Evolutionary conservation across 23 tunicate species (phyloP), one percentile per base, ranked within the genome.

Genomic region (Trididemnum nubilum): DNA sequence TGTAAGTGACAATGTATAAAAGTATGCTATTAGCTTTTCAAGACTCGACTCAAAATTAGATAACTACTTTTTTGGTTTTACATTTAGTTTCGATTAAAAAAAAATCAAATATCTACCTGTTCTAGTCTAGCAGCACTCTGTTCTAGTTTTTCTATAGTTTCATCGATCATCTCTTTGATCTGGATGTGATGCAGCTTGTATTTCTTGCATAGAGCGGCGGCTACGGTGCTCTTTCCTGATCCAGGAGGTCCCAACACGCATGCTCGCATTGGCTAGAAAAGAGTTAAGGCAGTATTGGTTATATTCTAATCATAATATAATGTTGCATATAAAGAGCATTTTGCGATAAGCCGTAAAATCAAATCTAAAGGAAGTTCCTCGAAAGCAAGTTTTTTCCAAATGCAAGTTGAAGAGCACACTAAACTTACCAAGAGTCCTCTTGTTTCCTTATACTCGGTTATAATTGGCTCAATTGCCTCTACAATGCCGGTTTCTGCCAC

Each of bases 171-270:
- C 30, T 89, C 89, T 35, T 90, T 95, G 50, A 90, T 79, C 29
- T 81, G 80, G 71, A 95, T 86, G 83, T 95, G 99, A 80, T 95
- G 99, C 24, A 95, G 85, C 65, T 95, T 95, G 88, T 86, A 95
- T 71, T 95, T 82, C 79, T 85, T 73, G 64, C 92, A 89, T 29
- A 94, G 26, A 25, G 61, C 76, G 24, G 73, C 89, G 19, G 83
- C 96, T 1, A 95, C 65, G 0, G 92, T 75, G 82, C 88, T 81
- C 66, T 95, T 95, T 33, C 99, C 99, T 34, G 89, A 83, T 2
- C 91, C 99, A 27, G 99, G 99, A 33, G 99, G 96, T 0, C 99
- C 99, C 21, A 95, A 83, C 26, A 95, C 74, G 60, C 89, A 85
- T 30, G 89, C 89, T 82, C 99, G 52, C 92, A 95, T 95, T 34